phyloP scores from a whole-genome alignment of 1,140 invertebrate species.

The Sycobia sp. region DNA sequence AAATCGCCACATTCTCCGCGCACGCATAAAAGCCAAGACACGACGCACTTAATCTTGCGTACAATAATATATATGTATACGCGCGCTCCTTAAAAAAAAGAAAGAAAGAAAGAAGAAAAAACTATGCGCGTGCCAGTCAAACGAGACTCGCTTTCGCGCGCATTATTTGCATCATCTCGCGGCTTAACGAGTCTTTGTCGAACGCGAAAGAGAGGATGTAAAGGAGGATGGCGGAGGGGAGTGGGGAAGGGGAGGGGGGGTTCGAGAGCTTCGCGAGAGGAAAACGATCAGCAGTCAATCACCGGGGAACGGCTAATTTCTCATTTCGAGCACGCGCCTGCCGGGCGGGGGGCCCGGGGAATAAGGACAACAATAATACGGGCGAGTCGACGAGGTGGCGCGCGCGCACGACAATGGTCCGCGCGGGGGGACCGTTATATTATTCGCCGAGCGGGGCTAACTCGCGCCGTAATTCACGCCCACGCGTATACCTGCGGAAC shows the following conservation, averaged over 20 bases:
- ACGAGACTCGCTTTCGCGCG: background rate
- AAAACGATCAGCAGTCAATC: slow-evolving; percentile 27
- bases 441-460: too few species aligned
- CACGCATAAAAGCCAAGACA: too few species aligned
- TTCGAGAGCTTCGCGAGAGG: too few species aligned
- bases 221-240: slow-evolving; percentile 13
- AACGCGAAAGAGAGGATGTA: background rate
- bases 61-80: too few species aligned
- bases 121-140: background rate
- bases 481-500: slow-evolving; percentile 33
- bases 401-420: slow-evolving; percentile 15
- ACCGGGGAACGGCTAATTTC: slow-evolving; percentile 15
- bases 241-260: too few species aligned
- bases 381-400: too few species aligned
- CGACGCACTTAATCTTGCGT: too few species aligned
- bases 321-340: background rate
- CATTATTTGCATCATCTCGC: background rate
- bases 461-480: slow-evolving; percentile 43
- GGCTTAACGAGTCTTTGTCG: slow-evolving; percentile 21
- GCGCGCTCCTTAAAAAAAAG: too few species aligned
- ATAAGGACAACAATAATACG: slow-evolving; percentile 30
- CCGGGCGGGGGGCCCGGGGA: too few species aligned
- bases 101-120: too few species aligned
- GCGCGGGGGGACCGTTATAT: slow-evolving; percentile 22
- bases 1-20: too few species aligned